These are phyloP conservation scores for Drosophila neotestacea DNA, from an alignment of 2,888 invertebrate genomes.

Conservation along the genomic window DNA sequence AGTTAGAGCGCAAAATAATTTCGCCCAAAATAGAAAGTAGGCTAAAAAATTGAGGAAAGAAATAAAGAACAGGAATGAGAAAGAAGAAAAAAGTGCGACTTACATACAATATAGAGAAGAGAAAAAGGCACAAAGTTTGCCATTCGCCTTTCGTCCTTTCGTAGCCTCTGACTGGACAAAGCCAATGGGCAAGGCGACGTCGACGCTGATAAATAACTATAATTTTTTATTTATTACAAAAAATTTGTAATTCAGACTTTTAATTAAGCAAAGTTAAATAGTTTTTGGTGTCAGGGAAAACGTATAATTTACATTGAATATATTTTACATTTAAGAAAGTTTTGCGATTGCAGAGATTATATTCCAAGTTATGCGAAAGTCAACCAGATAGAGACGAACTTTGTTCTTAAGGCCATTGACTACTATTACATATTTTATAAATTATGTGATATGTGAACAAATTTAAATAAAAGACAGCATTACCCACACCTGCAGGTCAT, in stretches of 20 bases:
- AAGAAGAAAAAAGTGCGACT: slow-evolving; percentile 2
- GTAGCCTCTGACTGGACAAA: slow-evolving; percentile 16
- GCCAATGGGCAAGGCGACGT: slow-evolving; percentile 19
- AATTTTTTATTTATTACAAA: slow-evolving; percentile 57
- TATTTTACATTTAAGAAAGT: slow-evolving; percentile 21
- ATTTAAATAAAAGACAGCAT: no score
- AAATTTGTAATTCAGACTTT: slow-evolving; percentile 60
- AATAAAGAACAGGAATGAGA: slow-evolving; percentile 2
- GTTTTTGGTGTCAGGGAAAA: slow-evolving; percentile 30
- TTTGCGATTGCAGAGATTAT: slow-evolving; percentile 24
- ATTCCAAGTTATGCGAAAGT: background rate
- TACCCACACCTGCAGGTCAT: no score
- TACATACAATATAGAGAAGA: slow-evolving; percentile 27
- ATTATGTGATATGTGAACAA: no score
- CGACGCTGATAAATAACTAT: slow-evolving; percentile 53
- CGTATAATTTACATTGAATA: slow-evolving; percentile 20
- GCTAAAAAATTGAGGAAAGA: slow-evolving; percentile 51
- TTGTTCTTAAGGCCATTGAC: background rate
- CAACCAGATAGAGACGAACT: background rate
- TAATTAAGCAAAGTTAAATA: slow-evolving; percentile 64
- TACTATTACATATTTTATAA: background rate
- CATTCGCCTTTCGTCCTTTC: slow-evolving; percentile 11
- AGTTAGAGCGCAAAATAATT: slow-evolving; percentile 74
- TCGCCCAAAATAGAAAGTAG: slow-evolving; percentile 63
- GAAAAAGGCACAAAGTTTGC: slow-evolving; percentile 35